Evolutionary conservation across 2,113 vertebrate species (phyloP), one percentile per base, ranked within the genome.

Genomic region (Corythoichthys intestinalis): DNA sequence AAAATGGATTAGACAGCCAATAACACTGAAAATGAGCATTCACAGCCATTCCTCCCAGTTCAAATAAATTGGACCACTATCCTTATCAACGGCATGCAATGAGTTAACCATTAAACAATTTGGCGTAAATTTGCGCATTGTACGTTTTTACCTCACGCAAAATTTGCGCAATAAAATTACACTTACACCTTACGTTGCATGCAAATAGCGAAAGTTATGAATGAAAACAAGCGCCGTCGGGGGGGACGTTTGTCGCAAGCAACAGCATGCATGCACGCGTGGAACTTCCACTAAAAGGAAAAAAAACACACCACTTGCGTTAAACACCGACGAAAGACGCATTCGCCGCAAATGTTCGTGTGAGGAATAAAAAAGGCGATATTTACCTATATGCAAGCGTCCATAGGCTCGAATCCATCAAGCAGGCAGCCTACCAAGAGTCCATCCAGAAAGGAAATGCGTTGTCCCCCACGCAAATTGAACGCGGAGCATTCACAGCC

Each of bases 201-300:
- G 74, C 73, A 72, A 66, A 78, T 15, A 78, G 74, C 73, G 78
- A 91, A 91, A 94, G 85, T 95, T 96, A 94, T 96, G 95, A 96
- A 95, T 95, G 96, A 95, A 95, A 95, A 93, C 92, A 93, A 90
- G 78, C 82, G 75, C 50, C 81, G 72, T 75, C 90, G 49, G 17
- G 86, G 85, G 83, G 87, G 86, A 88, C 85, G 90, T 78, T 78
- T 65, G 74, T 77, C 73, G 46, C 75, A 28, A 77, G 72, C 44
- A 64, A 78, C 74, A 14, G 56, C 71, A 76, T 77, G n/a, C 80
- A 60, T 67, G 66, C 85, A 61, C 65, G 65, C 65, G 65, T 66
- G 69, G 69, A 64, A 49, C 79, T 72, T 71, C 39, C 76, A 70
- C 34, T 12, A 57, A 28, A 20, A 13, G 13, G 2, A 6, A 57